Base-by-base conservation (phyloP, 1,140 invertebrate genomes). In the Pachypeltis micranthus region DNA sequence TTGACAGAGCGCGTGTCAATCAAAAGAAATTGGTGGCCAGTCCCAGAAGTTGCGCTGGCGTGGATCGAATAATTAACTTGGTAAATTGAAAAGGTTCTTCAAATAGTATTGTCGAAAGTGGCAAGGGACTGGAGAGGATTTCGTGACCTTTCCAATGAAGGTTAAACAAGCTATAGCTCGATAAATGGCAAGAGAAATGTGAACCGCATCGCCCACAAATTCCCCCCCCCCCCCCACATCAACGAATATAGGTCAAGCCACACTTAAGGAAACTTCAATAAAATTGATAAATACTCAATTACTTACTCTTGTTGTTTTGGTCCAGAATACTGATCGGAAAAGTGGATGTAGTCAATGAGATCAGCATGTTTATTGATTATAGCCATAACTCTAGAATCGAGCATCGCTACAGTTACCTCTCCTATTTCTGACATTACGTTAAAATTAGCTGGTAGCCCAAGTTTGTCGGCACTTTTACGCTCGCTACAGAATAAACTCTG, bases 291-390 rank as follows among this genome's bases (percentile, higher is more conserved):
- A 62, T 28, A 39, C 7, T 39, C 10, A 59, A 63, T 65, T 54
- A 80, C 86, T 84, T 78, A 91, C 86, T 97, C 93, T 71, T 87
- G 85, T 71, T 87, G 84, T 74, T 95, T 93, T 3, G 82, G 81
- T 44, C 96, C 90, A 68, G 86, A 89, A 76, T 86, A 98, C 72
- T 96, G 90, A 78, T 99, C 96, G 62, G 93, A 96, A 70, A 99
- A 86, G 77, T 99, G 95, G 74, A 99, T 90, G 76, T 88, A 98
- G 73, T 99, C 95, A 69, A 99, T 84, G 70, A 85, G 79, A 65
- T 86, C 81, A 67, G 88, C 81, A 79, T 90, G 95, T 76, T 91
- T 94, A 64, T 86, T 83, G 63, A 98, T 78, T 55, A 91, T 84
- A 66, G 88, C 81, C 58, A 81, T 78, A 68, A 95, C 83, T 74